These are phyloP conservation scores for Pterois miles DNA, from an alignment of 2,797 vertebrate genomes.

Conservation along the genomic window DNA sequence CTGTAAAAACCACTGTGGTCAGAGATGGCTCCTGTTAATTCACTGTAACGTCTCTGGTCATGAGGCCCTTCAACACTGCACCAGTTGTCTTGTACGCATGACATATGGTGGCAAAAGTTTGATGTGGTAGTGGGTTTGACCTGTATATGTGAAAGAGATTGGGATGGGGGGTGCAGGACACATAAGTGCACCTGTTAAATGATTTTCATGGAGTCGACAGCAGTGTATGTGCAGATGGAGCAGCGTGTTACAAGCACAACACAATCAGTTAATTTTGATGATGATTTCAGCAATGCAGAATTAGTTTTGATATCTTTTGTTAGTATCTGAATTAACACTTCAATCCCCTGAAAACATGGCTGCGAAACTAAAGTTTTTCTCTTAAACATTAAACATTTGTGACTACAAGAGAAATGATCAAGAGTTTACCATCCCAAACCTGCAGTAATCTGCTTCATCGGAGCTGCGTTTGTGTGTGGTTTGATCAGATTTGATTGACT, in stretches of 20 bases:
- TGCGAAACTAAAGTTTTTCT: not conserved
- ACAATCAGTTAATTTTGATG: not conserved
- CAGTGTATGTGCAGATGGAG: not conserved
- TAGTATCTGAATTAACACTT: not conserved
- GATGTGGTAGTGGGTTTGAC: not conserved
- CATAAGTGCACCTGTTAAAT: constrained; percentile 35
- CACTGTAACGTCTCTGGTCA: not conserved
- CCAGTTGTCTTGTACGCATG: constrained; percentile 44
- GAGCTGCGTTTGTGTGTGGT: not conserved
- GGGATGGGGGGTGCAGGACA: not conserved
- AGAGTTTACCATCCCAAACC: not conserved
- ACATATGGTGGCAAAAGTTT: constrained; percentile 15
- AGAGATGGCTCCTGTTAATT: not conserved
- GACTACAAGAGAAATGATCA: not conserved
- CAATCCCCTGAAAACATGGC: not conserved
- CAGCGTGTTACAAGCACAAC: not conserved
- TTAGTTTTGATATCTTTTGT: not conserved
- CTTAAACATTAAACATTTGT: not conserved
- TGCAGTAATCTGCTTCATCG: not conserved
- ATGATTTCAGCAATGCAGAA: not conserved
- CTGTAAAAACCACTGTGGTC: not conserved
- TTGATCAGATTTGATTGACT: not conserved
- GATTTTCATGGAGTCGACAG: not conserved
- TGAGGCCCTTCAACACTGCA: not conserved
- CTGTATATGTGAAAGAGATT: not conserved